phyloP scores from a whole-genome alignment of 2,888 invertebrate genomes.

The Galeopsomyia nigrocyanea region DNA sequence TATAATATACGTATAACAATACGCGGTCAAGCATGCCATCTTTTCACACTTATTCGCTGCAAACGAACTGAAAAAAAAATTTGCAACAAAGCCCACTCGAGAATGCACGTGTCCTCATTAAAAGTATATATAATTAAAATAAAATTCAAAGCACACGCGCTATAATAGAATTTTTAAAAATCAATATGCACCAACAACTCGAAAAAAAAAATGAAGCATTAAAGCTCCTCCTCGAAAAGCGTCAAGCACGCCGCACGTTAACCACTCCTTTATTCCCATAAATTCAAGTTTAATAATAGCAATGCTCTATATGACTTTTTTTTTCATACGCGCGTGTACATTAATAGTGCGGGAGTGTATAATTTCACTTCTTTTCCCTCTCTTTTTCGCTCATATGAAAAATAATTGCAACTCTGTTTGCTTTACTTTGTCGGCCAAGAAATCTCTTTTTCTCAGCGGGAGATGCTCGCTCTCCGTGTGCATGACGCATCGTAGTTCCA shows the following conservation, averaged over 20 bases:
- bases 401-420: constrained; percentile 33
- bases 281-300: constrained; percentile 21
- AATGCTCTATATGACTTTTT: constrained; percentile 21
- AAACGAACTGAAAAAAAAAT: too few species aligned
- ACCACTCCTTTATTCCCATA: not conserved
- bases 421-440: not conserved
- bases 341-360: too few species aligned
- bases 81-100: too few species aligned
- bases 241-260: not conserved
- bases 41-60: too few species aligned
- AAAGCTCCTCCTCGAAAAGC: constrained; percentile 25
- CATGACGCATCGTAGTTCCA: not conserved
- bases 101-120: too few species aligned
- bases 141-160: too few species aligned
- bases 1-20: too few species aligned
- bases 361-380: not conserved
- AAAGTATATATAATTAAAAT: too few species aligned
- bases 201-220: constrained; percentile 9
- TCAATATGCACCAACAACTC: too few species aligned
- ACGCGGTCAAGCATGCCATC: too few species aligned
- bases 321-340: constrained; percentile 17
- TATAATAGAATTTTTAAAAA: too few species aligned
- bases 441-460: not conserved
- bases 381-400: constrained; percentile 31
- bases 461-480: not conserved